Base-by-base conservation (phyloP, 2,888 invertebrate genomes). In the Lathronympha strigana region DNA sequence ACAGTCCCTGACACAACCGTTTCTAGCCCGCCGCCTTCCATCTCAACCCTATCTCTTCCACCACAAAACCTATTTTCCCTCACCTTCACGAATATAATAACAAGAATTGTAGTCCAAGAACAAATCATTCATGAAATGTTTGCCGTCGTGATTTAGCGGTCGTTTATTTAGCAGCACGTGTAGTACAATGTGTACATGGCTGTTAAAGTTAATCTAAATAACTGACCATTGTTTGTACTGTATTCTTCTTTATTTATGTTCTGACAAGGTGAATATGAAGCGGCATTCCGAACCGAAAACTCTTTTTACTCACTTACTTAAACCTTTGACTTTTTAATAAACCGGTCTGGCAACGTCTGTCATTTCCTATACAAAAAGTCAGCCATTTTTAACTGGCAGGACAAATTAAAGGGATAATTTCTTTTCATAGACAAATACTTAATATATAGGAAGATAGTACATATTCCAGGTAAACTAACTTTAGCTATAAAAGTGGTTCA, bases 111-210 rank as follows among this genome's bases (percentile, higher is more conserved):
- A 78, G 78, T 75, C 71, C 81, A 78, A 81, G 79, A 82, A 86
- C 85, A 85, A 86, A 86, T 86, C 85, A 84, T 84, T 82, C 82
- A 81, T 80, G 84, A 81, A 82, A 80, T 79, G 77, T 82, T 78
- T 80, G 78, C 78, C 76, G 73, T 62, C 57, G 62, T 67, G 67
- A 71, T 71, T 70, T 70, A 77, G 73, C 72, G 67, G 67, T 43
- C 68, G 71, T 75, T 69, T 80, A 76, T 80, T 82, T 80, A 68
- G 64, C 49, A 75, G 78, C 76, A 60, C 31, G 60, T 68, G 57
- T 55, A 71, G 15, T 63, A 43, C 54, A 60, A 49, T 63, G 55
- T 67, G 57, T 67, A 53, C 36, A n/a, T 45, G 58, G 58, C 47
- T 64, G 51, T 64, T 45, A 60, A 53, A 53, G 15, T 54, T 47